phyloP scores from a whole-genome alignment of 2,888 invertebrate species.

The Morpho deidamia region DNA sequence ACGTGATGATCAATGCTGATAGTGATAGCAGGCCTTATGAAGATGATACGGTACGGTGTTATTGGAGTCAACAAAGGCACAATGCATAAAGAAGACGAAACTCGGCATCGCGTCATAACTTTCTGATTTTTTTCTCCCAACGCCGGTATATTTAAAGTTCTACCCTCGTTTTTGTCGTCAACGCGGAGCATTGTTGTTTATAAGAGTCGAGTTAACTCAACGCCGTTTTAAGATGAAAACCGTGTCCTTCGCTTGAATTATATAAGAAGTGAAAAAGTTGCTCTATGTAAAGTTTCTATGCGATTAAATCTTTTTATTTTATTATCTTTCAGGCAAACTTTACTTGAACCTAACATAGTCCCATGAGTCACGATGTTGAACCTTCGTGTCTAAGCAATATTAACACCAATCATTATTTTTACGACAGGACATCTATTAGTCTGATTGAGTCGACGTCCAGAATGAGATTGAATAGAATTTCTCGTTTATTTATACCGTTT shows the following conservation, averaged over 20 bases:
- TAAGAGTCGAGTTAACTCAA: constrained; percentile 19
- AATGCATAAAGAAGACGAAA: constrained; percentile 29
- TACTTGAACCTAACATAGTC: no score
- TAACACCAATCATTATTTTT: no score
- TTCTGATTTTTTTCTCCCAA: constrained; percentile 33
- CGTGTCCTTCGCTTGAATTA: constrained; percentile 18
- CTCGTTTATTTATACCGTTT: no score
- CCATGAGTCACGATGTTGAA: no score
- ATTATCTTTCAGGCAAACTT: background rate
- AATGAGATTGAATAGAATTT: no score
- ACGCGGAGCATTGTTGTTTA: constrained; percentile 19
- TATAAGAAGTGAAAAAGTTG: constrained; percentile 1
- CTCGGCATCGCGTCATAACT: constrained; percentile 34
- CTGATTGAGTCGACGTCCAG: no score
- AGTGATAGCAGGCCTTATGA: background rate
- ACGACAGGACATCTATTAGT: no score
- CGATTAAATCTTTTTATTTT: background rate
- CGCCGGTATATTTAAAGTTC: constrained; percentile 25
- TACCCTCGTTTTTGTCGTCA: background rate
- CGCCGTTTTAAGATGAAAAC: constrained; percentile 20
- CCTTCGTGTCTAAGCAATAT: no score
- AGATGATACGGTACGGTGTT: constrained; percentile 22
- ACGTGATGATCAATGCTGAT: background rate
- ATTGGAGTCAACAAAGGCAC: constrained; percentile 22
- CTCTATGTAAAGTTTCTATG: background rate